Evolutionary conservation across 2,113 vertebrate species (phyloP).

Genomic region (Cyprinodon variegatus): DNA sequence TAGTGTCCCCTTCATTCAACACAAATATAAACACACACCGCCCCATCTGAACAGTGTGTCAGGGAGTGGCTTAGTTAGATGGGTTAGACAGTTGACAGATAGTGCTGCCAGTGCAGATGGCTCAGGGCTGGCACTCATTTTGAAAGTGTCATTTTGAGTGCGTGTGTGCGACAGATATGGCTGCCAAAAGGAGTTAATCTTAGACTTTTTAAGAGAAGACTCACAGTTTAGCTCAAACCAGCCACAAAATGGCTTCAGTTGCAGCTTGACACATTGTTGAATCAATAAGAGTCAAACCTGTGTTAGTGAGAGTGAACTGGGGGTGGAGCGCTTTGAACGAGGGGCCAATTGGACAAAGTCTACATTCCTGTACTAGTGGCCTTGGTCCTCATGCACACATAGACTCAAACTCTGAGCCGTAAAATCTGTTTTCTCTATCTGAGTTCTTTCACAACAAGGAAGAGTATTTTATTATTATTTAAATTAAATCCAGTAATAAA

Average conservation of each 20-base stretch:
- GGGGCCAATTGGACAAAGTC: conserved; percentile 79
- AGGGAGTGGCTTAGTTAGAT: conserved; percentile 34
- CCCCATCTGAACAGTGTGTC: conserved; percentile 38
- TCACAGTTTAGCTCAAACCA: conserved; percentile 29
- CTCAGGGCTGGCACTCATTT: conserved; percentile 43
- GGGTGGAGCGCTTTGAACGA: conserved; percentile 49
- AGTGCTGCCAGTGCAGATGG: conserved; percentile 57
- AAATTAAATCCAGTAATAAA: too few relatives aligned
- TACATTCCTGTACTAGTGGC: conserved; percentile 74
- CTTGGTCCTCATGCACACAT: conserved; percentile 66
- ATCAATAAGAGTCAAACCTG: conserved; percentile 52
- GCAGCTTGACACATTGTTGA: conserved; percentile 50
- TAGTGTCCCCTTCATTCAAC: conserved; percentile 14
- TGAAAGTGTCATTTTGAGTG: conserved; percentile 5
- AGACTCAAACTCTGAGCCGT: conserved; percentile 8
- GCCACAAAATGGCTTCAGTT: conserved; percentile 64
- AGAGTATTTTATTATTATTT: neutral
- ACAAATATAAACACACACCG: conserved; percentile 20
- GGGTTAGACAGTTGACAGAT: conserved; percentile 53
- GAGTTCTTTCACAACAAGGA: neutral
- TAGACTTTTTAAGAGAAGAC: conserved; percentile 48
- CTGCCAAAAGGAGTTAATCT: conserved; percentile 49
- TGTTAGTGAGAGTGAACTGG: conserved; percentile 41
- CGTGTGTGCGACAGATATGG: conserved; percentile 17
- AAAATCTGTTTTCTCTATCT: conserved; percentile 23